Base-by-base conservation (phyloP, 2,888 invertebrate genomes). In the Antitype chi region DNA sequence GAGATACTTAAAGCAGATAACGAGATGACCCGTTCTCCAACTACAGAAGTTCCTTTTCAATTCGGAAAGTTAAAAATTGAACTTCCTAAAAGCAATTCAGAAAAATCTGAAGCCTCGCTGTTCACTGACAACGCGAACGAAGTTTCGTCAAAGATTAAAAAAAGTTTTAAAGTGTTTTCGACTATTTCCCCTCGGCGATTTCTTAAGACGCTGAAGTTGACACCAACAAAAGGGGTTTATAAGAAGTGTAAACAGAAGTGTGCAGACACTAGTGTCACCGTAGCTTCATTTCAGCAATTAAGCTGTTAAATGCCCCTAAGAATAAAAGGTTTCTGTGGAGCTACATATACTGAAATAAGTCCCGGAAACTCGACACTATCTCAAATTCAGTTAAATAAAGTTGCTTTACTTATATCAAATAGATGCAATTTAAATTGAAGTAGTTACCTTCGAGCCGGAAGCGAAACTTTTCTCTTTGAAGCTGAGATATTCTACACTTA, bases 141-240 rank as follows among this genome's bases (percentile, higher is more conserved):
- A 90, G 88, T 91, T 91, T 89, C 87, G 87, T 89, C 86, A 90
- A 87, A 90, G 91, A 92, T 92, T 92, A 92, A 93, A 92, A 92
- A 92, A 93, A 92, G 91, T 93, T 92, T 89, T 84, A 87, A 89
- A 91, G 88, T 89, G 89, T 88, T 89, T 85, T 81, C 74, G 87
- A 89, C 90, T 90, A 90, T 84, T 89, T 84, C 69, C 81, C 67
- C 53, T 74, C 76, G 75, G 73, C 69, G 75, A 80, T 84, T 84
- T 89, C 88, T 78, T 85, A 43, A 67, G 38, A 75, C 15, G 25
- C 23, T 64, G 32, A 55, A 60, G 38, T 74, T 77, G 62, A 73
- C 73, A 66, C 77, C 57, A 43, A 71, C 63, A 74, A 78, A 76
- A 78, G 71, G 79, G 76, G 70, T 82, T 74, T 79, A 78, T 76